These are phyloP conservation scores for Tyrannus savana DNA, from an alignment of 2,113 vertebrate genomes.

Conservation along the genomic window DNA sequence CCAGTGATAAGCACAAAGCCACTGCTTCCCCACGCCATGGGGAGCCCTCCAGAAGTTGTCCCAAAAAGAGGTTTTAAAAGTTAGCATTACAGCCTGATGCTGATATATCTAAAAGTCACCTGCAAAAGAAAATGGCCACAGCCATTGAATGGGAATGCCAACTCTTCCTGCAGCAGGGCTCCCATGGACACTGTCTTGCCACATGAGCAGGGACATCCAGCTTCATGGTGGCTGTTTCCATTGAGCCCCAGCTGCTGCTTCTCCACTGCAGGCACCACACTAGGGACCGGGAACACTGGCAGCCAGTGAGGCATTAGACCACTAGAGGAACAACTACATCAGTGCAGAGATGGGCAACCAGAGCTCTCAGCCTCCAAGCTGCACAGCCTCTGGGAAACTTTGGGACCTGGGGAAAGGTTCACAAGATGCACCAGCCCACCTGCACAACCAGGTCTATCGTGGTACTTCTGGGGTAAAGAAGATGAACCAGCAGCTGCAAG, in stretches of 20 bases:
- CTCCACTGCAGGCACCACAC: not conserved
- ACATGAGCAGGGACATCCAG: accelerated
- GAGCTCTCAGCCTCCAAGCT: not conserved
- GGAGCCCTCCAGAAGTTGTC: not conserved
- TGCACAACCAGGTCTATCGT: not conserved
- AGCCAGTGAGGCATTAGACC: not conserved
- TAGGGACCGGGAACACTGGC: accelerated
- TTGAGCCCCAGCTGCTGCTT: not conserved
- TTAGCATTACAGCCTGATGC: not conserved
- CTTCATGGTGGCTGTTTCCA: accelerated
- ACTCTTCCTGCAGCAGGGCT: not conserved
- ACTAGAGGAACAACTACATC: not conserved
- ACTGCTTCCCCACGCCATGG: accelerated
- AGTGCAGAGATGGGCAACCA: not conserved
- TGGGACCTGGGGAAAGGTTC: not conserved
- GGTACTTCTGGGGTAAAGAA: not conserved
- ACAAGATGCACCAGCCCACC: accelerated
- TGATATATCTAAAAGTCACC: not conserved
- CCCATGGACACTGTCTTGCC: accelerated
- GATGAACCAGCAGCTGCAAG: not conserved
- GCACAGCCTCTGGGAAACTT: accelerated
- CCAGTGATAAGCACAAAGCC: not conserved
- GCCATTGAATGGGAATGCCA: not conserved
- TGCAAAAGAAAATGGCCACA: not conserved
- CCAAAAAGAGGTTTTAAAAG: not conserved